Evolutionary conservation across 2,888 invertebrate species (phyloP).

Genomic region (Calameuta pallipes): DNA sequence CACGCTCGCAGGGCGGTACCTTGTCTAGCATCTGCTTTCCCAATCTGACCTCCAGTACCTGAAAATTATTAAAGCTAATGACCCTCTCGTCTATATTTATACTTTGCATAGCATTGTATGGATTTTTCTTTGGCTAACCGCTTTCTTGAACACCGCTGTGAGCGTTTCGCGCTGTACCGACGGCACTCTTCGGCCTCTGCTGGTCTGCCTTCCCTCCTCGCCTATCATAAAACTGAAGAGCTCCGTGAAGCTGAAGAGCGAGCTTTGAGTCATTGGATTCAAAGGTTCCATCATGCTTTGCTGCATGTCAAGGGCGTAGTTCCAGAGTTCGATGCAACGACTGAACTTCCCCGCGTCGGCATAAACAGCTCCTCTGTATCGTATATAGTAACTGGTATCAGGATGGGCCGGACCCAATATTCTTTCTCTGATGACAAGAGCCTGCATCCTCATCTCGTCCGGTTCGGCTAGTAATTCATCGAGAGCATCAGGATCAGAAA

Average conservation of each 20-base stretch:
- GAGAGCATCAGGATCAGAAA: slow-evolving; percentile 80
- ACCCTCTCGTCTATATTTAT: not conserved
- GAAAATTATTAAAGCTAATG: not conserved
- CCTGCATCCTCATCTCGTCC: slow-evolving; percentile 97
- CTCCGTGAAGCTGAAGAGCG: slow-evolving; percentile 94
- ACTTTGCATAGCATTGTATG: not conserved
- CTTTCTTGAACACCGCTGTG: slow-evolving; percentile 84
- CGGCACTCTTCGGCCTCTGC: slow-evolving; percentile 79
- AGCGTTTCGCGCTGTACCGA: slow-evolving; percentile 86
- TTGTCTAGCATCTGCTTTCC: slow-evolving; percentile 73
- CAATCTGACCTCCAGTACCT: slow-evolving; percentile 78
- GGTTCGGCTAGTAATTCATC: slow-evolving; percentile 92
- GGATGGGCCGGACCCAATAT: slow-evolving; percentile 94
- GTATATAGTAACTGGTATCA: slow-evolving; percentile 95
- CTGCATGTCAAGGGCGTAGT: slow-evolving; percentile 97
- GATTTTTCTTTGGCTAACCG: slow-evolving; percentile 66
- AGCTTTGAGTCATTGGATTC: slow-evolving; percentile 94
- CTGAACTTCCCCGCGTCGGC: slow-evolving; percentile 95
- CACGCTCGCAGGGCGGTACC: slow-evolving; percentile 75
- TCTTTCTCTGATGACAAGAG: slow-evolving; percentile 89
- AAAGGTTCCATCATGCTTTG: slow-evolving; percentile 92
- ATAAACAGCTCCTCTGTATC: slow-evolving; percentile 93
- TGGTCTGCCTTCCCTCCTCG: slow-evolving; percentile 80
- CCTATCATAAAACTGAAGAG: slow-evolving; percentile 94
- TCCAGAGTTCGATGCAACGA: slow-evolving; percentile 94